These are phyloP conservation scores for Aulostomus chinensis DNA, from an alignment of 2,797 vertebrate species.

Conservation along the genomic window DNA sequence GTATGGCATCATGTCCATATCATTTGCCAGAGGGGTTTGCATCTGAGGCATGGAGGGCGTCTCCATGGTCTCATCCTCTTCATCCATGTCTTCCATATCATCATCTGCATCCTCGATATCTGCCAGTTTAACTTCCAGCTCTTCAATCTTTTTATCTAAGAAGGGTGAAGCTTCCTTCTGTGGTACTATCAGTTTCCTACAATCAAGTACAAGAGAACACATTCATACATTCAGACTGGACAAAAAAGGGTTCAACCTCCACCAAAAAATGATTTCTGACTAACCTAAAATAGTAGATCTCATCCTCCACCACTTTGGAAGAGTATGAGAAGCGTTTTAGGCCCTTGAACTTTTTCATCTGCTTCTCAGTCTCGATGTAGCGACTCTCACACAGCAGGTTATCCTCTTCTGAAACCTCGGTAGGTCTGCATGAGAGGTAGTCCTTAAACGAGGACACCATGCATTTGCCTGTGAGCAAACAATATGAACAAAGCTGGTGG, in stretches of 20 bases:
- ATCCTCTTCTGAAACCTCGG: constrained; percentile 86
- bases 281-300: constrained; percentile 98
- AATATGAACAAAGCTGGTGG: too few relatives aligned
- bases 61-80: constrained; percentile 89
- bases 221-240: not conserved
- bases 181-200: constrained; percentile 93
- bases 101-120: constrained; percentile 92
- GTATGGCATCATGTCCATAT: constrained; percentile 91
- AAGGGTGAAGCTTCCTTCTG: constrained; percentile 96
- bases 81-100: constrained; percentile 94
- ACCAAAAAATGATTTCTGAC: constrained; percentile 4
- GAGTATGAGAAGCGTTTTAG: constrained; percentile 97
- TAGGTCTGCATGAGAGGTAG: constrained; percentile 94
- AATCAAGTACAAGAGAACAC: not conserved
- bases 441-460: constrained; percentile 97
- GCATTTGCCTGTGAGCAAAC: constrained; percentile 93
- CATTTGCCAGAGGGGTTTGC: constrained; percentile 87
- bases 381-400: constrained; percentile 96
- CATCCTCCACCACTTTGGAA: constrained; percentile 97
- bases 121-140: constrained; percentile 95
- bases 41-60: constrained; percentile 91
- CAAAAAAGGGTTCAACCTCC: not conserved
- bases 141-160: constrained; percentile 95
- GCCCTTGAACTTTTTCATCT: constrained; percentile 98
- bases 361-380: constrained; percentile 95